A percentile compares a stretch with the other conserved stretches of the same genome.
phyloP scores from a whole-genome alignment of 2,113 vertebrate genomes.

The Pelobates fuscus region DNA sequence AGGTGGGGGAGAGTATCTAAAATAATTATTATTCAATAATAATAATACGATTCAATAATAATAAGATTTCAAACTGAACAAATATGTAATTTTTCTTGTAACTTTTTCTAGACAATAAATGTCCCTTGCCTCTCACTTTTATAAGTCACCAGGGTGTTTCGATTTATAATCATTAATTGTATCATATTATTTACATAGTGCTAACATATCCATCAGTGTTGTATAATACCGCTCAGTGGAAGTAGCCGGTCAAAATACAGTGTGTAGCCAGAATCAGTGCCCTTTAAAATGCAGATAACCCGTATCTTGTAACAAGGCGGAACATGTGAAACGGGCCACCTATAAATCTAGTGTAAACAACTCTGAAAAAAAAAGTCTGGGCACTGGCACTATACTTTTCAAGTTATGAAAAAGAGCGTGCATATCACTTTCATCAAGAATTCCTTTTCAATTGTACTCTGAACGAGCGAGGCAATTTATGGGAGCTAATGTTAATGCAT shows the following conservation, averaged over 20 bases:
- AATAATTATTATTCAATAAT: no score
- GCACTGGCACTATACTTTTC: constrained; percentile 11
- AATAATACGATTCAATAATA: no score
- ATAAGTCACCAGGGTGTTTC: no score
- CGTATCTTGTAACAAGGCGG: constrained; percentile 24
- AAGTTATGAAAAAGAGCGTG: constrained; percentile 16
- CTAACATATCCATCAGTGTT: no score
- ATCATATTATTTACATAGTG: no score
- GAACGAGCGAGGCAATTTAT: constrained; percentile 27
- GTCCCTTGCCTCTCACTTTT: no score
- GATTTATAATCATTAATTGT: no score
- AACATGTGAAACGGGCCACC: constrained; percentile 20
- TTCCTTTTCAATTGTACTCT: constrained; percentile 35
- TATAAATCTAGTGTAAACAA: constrained; percentile 38
- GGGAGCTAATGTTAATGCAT: constrained; percentile 8
- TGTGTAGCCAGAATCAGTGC: constrained; percentile 28
- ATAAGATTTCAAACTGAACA: no score
- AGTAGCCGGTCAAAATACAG: background rate
- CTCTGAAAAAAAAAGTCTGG: constrained; percentile 24
- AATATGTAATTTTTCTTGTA: no score
- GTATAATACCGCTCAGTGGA: no score
- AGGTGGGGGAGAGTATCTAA: no score
- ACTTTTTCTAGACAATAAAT: no score
- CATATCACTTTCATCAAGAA: constrained; percentile 41
- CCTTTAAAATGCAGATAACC: constrained; percentile 33